Conservation (phyloP, 92 coral and sea anemone species). For the Actinernus sp. region DNA sequence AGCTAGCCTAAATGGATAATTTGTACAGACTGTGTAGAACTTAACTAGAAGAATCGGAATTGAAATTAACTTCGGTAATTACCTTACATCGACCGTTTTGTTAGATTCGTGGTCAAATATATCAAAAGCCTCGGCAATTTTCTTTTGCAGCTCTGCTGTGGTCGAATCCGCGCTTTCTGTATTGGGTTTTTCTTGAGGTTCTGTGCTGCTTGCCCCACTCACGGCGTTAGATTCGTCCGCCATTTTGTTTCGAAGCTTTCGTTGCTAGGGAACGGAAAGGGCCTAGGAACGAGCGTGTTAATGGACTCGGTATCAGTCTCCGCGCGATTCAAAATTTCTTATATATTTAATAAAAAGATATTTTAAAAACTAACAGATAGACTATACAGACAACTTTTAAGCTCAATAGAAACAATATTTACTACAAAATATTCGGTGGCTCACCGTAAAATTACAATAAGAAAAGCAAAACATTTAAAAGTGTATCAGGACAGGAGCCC, state of each 20-base stretch:
- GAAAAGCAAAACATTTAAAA: too few relatives aligned
- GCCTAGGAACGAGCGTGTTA: too few relatives aligned
- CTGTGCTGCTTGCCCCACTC: constrained; percentile 28
- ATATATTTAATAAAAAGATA: too few relatives aligned
- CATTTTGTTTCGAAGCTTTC: constrained; percentile 71
- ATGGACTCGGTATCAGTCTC: too few relatives aligned
- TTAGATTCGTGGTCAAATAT: constrained; percentile 99
- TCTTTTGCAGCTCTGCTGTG: constrained; percentile 93
- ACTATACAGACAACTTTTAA: too few relatives aligned
- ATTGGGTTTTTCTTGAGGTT: constrained; percentile 64
- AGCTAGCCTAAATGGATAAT: neutral
- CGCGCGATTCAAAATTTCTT: too few relatives aligned
- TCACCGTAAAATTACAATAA: too few relatives aligned
- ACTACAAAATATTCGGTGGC: too few relatives aligned
- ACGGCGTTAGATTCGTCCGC: constrained; percentile 72
- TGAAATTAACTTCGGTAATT: neutral
- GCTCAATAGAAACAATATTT: too few relatives aligned
- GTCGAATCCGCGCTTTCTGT: constrained; percentile 80
- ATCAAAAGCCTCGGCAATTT: constrained; percentile 93
- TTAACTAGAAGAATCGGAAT: neutral
- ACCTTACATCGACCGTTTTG: constrained; percentile 99
- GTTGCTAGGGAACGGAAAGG: constrained; percentile 55
- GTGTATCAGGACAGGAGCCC: too few relatives aligned
- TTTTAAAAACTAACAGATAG: too few relatives aligned
- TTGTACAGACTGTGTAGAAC: neutral